These are phyloP conservation scores for Anabacerthia variegaticeps DNA, from an alignment of 2,797 vertebrate species.

Conservation along the genomic window DNA sequence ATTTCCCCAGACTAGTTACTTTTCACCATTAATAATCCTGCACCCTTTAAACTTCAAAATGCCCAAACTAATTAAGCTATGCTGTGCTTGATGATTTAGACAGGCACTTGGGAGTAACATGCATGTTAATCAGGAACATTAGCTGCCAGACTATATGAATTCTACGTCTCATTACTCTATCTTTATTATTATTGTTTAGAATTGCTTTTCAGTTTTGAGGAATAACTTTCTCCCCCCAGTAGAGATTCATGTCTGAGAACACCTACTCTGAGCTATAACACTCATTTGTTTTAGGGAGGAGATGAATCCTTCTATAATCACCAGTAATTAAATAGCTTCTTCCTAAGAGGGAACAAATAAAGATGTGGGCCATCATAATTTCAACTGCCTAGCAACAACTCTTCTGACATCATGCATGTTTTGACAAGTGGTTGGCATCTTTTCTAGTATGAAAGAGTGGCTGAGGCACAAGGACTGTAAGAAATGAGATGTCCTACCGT, in stretches of 20 bases:
- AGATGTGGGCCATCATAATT: not conserved
- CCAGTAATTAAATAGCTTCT: not conserved
- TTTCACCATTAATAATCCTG: not conserved
- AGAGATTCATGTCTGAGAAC: not conserved
- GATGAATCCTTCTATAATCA: not conserved
- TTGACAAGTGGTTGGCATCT: not conserved
- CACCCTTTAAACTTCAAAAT: not conserved
- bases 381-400: not conserved
- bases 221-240: not conserved
- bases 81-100: not conserved
- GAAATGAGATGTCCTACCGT: not conserved
- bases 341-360: not conserved
- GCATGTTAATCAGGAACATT: not conserved
- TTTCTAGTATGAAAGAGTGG: not conserved
- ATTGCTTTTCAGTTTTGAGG: not conserved
- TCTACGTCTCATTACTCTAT: not conserved
- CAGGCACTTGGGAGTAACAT: not conserved
- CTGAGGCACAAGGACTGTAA: not conserved
- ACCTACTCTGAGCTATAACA: not conserved
- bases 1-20: not conserved
- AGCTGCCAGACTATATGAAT: not conserved
- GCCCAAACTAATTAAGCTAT: not conserved
- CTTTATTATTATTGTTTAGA: not conserved
- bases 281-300: not conserved
- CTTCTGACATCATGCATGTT: not conserved